Conservation (phyloP, 2,888 invertebrate species). For the Seira ritae region DNA sequence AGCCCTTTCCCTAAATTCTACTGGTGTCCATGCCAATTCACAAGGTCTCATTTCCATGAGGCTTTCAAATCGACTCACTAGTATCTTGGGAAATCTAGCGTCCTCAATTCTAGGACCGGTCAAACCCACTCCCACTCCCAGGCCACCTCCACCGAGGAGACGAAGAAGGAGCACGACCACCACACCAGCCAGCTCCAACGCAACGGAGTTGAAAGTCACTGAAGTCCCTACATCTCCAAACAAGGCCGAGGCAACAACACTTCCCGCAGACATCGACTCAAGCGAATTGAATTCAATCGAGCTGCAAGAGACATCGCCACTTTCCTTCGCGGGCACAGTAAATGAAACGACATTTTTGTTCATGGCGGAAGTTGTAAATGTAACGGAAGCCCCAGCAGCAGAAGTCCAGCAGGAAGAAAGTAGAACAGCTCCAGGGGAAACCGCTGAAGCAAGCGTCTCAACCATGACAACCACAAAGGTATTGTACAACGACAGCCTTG, state of each 20-base stretch:
- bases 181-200: not conserved
- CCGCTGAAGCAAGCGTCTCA: not conserved
- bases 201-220: not conserved
- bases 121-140: not conserved
- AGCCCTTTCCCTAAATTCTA: slow-evolving; percentile 51
- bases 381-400: too few relatives aligned
- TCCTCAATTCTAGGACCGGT: slow-evolving; percentile 16
- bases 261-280: not conserved
- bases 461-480: slow-evolving; percentile 15
- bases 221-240: not conserved
- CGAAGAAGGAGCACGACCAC: slow-evolving; percentile 35
- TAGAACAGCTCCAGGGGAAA: too few relatives aligned
- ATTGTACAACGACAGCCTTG: slow-evolving; percentile 30
- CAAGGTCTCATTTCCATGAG: slow-evolving; percentile 49
- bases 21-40: slow-evolving; percentile 39
- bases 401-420: too few relatives aligned
- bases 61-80: slow-evolving; percentile 37
- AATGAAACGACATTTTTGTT: too few relatives aligned
- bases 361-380: too few relatives aligned
- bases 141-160: slow-evolving; percentile 1
- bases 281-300: too few relatives aligned
- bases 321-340: too few relatives aligned
- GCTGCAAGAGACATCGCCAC: too few relatives aligned
- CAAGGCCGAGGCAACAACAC: not conserved
- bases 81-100: slow-evolving; percentile 28